A percentile compares a stretch with the other conserved stretches of the same genome.
These are phyloP conservation scores for Lipophrys pholis DNA, from an alignment of 2,113 vertebrate species.

Conservation along the genomic window DNA sequence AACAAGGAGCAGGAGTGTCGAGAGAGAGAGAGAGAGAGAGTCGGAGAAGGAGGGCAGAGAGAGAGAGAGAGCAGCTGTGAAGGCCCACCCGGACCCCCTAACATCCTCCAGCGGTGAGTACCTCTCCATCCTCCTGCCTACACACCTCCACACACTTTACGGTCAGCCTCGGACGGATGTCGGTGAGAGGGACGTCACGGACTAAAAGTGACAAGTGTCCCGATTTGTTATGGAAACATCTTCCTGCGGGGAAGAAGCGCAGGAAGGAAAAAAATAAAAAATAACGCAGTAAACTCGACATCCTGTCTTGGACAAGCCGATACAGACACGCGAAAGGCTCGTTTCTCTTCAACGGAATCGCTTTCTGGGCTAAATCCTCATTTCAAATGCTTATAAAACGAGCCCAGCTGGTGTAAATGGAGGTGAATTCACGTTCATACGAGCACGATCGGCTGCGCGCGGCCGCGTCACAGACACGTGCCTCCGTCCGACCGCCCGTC, in stretches of 20 bases:
- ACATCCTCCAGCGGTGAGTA: constrained; percentile 60
- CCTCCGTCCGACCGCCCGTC: too few relatives aligned
- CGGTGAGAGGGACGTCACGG: background rate
- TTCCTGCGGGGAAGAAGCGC: background rate
- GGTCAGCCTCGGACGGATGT: too few relatives aligned
- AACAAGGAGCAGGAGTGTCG: constrained; percentile 66
- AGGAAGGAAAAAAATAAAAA: background rate
- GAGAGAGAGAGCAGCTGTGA: constrained; percentile 13
- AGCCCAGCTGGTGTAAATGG: background rate
- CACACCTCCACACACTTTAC: background rate
- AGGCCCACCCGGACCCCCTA: background rate
- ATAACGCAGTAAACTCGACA: background rate
- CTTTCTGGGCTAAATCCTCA: too few relatives aligned
- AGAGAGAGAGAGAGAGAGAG: constrained; percentile 22
- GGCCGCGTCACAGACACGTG: too few relatives aligned
- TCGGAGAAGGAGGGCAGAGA: constrained; percentile 32
- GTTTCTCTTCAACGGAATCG: background rate
- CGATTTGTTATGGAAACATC: rapidly evolving
- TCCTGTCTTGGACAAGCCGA: background rate
- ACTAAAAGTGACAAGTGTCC: background rate
- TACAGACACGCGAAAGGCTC: background rate
- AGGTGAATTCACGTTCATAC: too few relatives aligned
- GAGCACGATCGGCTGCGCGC: too few relatives aligned
- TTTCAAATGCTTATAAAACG: background rate
- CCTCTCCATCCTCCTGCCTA: constrained; percentile 21